Evolutionary conservation across 1,140 invertebrate genomes (phyloP).

Genomic region (Stenopsyche tienmushanensis): DNA sequence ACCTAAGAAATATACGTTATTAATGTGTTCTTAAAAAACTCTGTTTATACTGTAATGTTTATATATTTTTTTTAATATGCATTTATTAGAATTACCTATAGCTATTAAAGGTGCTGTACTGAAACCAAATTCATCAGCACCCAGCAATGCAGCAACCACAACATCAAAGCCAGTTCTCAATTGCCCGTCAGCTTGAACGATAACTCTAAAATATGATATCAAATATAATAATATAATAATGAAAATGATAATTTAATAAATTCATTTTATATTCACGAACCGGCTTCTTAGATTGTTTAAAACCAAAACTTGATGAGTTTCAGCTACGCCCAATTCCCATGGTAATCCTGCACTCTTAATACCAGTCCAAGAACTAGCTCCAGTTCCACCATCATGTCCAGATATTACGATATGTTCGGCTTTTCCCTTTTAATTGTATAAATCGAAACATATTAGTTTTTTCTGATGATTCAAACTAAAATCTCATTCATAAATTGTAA

Average conservation of each 20-base stretch:
- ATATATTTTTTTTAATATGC: background rate
- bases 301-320: slow-evolving; percentile 96
- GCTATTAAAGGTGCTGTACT: slow-evolving; percentile 97
- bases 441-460: slow-evolving; percentile 10
- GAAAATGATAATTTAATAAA: slow-evolving; percentile 13
- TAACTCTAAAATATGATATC: slow-evolving; percentile 62
- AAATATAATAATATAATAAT: background rate
- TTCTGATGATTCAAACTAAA: slow-evolving; percentile 3
- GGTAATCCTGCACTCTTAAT: slow-evolving; percentile 94
- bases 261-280: slow-evolving; percentile 42
- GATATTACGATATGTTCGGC: slow-evolving; percentile 98
- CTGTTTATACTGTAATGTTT: background rate
- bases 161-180: slow-evolving; percentile 94
- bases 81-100: slow-evolving; percentile 60
- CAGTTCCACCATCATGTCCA: slow-evolving; percentile 97
- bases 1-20: slow-evolving; percentile 55
- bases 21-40: too few relatives aligned
- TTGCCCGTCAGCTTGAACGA: slow-evolving; percentile 94
- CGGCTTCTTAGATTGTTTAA: slow-evolving; percentile 91
- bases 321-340: slow-evolving; percentile 96
- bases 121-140: slow-evolving; percentile 99
- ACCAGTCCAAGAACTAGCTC: slow-evolving; percentile 96
- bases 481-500: background rate
- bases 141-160: slow-evolving; percentile 91
- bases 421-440: slow-evolving; percentile 71